Percentiles rank a stretch among this genome's conserved stretches.
Conservation (phyloP, 2,113 vertebrate species). For the Odontesthes bonariensis region DNA sequence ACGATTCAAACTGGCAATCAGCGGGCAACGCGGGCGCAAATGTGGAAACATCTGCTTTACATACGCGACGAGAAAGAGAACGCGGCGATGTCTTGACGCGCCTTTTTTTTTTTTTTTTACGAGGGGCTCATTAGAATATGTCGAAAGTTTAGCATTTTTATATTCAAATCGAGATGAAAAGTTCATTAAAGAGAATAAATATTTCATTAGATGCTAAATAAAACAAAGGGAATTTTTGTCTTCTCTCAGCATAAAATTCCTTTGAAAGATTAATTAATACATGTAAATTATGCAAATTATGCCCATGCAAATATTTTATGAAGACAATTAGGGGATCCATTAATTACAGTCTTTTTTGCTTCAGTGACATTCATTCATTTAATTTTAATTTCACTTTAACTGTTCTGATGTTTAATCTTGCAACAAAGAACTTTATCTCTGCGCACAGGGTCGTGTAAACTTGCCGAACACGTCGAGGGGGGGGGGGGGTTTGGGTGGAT, state of each 20-base stretch:
- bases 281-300: constrained; percentile 99
- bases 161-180: constrained; percentile 99
- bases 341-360: constrained; percentile 99
- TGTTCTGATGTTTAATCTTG: constrained; percentile 99
- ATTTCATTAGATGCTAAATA: constrained; percentile 99
- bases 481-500: constrained; percentile 24
- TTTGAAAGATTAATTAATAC: constrained; percentile 99
- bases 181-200: constrained; percentile 99
- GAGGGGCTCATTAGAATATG: constrained; percentile 84
- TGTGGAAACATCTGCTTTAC: constrained; percentile 67
- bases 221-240: constrained; percentile 99
- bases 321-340: constrained; percentile 99
- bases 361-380: constrained; percentile 99
- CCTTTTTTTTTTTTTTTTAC: constrained; percentile 74
- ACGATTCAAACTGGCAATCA: constrained; percentile 17
- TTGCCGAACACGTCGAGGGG: constrained; percentile 89
- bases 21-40: constrained; percentile 34
- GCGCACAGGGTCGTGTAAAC: constrained; percentile 96
- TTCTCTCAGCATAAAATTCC: constrained; percentile 99
- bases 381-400: constrained; percentile 99
- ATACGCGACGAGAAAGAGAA: rapidly evolving
- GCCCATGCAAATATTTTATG: constrained; percentile 99
- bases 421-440: constrained; percentile 99
- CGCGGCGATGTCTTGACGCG: constrained; percentile 61
- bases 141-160: constrained; percentile 96